These are phyloP conservation scores for Delichon dasypus DNA, from an alignment of 2,797 vertebrate genomes.

Conservation along the genomic window DNA sequence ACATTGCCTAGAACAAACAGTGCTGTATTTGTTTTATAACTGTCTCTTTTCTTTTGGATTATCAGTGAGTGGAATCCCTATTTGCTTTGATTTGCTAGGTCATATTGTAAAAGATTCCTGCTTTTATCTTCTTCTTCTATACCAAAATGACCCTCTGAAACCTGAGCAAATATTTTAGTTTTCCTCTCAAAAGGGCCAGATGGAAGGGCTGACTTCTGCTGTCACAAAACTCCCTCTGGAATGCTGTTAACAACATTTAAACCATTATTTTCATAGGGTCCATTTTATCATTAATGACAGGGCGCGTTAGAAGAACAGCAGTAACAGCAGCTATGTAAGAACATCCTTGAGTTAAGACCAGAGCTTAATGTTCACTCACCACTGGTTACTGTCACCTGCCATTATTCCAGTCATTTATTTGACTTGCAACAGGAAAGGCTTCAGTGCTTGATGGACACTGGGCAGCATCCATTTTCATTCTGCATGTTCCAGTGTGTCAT, in stretches of 20 bases:
- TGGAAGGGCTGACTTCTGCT: constrained; percentile 1
- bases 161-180: constrained; percentile 52
- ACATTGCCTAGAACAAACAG: neutral
- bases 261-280: neutral
- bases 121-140: constrained; percentile 44
- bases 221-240: constrained; percentile 20
- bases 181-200: neutral
- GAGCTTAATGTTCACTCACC: neutral
- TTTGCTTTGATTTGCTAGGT: constrained; percentile 31
- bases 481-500: fast-evolving
- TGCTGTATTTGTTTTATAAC: neutral
- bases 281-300: neutral
- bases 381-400: neutral
- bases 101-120: constrained; percentile 23
- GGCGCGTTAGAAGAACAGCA: neutral
- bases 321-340: neutral
- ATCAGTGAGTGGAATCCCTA: neutral
- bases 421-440: neutral
- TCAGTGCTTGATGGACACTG: neutral
- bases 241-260: neutral
- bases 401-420: neutral
- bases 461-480: neutral
- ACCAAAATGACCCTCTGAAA: constrained; percentile 27
- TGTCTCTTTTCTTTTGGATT: neutral
- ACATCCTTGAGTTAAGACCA: neutral